Percentiles rank a stretch among this genome's conserved stretches.
Conservation (phyloP, 2,888 invertebrate genomes). For the Drosophila anceps region DNA sequence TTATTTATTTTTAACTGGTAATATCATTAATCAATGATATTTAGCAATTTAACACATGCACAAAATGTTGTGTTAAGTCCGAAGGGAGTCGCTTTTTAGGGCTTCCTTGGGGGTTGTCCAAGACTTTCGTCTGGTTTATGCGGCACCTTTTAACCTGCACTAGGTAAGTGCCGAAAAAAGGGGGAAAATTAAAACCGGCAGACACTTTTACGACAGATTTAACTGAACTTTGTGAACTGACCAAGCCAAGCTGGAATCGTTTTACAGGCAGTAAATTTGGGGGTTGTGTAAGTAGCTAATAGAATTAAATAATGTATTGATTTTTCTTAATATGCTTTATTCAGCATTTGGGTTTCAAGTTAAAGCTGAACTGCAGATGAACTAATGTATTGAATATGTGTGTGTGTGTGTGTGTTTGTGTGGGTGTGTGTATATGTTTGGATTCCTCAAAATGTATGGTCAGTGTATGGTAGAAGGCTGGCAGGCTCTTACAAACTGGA, state of each 20-base stretch:
- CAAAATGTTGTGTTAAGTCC: background rate
- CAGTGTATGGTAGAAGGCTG: conserved; percentile 32
- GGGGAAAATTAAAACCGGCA: conserved; percentile 48
- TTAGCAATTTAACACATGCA: conserved; percentile 7
- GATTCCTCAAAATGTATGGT: conserved; percentile 8
- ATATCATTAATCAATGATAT: background rate
- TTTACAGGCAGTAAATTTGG: conserved; percentile 36
- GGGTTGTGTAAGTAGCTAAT: background rate
- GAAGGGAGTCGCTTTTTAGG: conserved; percentile 41
- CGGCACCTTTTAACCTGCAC: conserved; percentile 63
- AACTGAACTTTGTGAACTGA: conserved; percentile 74
- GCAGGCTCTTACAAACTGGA: conserved; percentile 25
- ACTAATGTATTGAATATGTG: conserved; percentile 27
- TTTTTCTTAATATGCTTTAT: conserved; percentile 34
- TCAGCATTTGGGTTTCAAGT: conserved; percentile 22
- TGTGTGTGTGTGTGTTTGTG: background rate
- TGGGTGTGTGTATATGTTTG: conserved; percentile 1
- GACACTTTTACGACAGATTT: conserved; percentile 78
- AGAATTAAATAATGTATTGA: conserved; percentile 12
- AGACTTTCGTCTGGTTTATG: conserved; percentile 58
- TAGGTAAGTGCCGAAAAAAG: conserved; percentile 36
- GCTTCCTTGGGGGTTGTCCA: conserved; percentile 58
- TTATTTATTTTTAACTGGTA: background rate
- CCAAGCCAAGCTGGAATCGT: conserved; percentile 29
- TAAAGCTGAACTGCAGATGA: conserved; percentile 58